These are phyloP conservation scores for Pyrrhura leucotis DNA, from an alignment of 2,797 vertebrate species.

Conservation along the genomic window DNA sequence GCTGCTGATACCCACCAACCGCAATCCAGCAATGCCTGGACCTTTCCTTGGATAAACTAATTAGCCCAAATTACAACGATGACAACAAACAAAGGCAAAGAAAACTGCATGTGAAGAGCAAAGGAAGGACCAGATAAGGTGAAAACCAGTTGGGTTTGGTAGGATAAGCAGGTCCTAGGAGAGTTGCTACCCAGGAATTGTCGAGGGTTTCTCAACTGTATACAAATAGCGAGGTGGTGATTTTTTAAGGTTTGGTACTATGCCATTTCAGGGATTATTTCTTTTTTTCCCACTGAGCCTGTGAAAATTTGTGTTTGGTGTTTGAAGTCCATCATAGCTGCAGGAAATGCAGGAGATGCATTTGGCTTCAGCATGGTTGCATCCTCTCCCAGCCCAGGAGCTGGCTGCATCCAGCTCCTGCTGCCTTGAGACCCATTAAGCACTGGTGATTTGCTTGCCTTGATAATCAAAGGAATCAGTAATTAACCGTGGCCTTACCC, in stretches of 20 bases:
- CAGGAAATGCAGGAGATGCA: not conserved
- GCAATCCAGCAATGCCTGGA: accelerated
- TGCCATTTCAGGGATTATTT: not conserved
- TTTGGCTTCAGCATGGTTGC: not conserved
- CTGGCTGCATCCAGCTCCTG: not conserved
- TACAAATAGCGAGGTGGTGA: not conserved
- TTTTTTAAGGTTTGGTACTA: not conserved
- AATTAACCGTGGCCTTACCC: not conserved
- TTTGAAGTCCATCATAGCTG: not conserved
- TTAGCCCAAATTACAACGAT: accelerated
- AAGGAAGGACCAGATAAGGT: not conserved
- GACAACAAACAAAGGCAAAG: not conserved
- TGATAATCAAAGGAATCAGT: not conserved
- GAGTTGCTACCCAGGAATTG: not conserved
- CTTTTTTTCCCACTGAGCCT: not conserved
- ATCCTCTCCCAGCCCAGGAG: not conserved
- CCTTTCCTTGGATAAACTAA: not conserved
- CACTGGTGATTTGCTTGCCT: accelerated
- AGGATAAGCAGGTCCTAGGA: not conserved
- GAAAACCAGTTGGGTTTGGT: not conserved
- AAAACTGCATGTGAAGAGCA: not conserved
- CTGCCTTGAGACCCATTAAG: not conserved
- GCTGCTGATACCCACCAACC: accelerated
- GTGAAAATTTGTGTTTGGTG: not conserved
- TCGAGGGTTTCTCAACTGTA: not conserved